Evolutionary conservation across 2,888 invertebrate species (phyloP), one percentile per base, ranked within the genome.

Genomic region (Tenthredo mesomela): DNA sequence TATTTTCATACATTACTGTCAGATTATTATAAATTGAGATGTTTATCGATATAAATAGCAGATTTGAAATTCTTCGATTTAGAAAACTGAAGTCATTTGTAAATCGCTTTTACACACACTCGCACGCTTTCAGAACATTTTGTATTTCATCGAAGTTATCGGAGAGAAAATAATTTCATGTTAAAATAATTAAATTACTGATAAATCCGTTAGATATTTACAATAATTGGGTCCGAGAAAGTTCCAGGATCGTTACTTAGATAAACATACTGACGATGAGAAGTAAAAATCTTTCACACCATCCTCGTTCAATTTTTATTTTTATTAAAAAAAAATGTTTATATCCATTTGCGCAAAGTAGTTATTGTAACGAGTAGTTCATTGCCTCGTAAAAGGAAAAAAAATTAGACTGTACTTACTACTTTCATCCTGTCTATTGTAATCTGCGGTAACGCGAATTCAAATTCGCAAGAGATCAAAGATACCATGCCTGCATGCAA

Each of bases 401-500:
- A 47, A 54, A 29, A 33, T 37, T 18, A 73, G n/a, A 77, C 29
- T 50, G 37, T 40, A 18, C 21, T 25, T 2, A 21, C 40, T 2
- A 21, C 37, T 61, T 40, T 12, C 61, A 61, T 58, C 40, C 37
- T 29, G 15, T 25, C 40, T n/a, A 61, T 80, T 80, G 78, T 78
- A n/a, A 58, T n/a, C 58, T 61, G 2, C 18, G 18, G 58, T 12
- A 54, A 50, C 15, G 25, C 12, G 18, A 54, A n/a, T 54, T 2
- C 12, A 5, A 50, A 33, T 77, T 50, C 61, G 40, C 40, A 40
- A 40, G 80, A 80, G 80, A 80, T 80, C 61, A 40, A 40, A 61
- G 80, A 80, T 80, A 80, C 54, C 77, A 7, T 18, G n/a, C 1
- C n/a, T 9, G 40, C 67, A 67, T 9, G 40, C 67, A 67, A 6